Evolutionary conservation across 2,888 invertebrate genomes (phyloP).

Genomic region (Mimas tiliae): DNA sequence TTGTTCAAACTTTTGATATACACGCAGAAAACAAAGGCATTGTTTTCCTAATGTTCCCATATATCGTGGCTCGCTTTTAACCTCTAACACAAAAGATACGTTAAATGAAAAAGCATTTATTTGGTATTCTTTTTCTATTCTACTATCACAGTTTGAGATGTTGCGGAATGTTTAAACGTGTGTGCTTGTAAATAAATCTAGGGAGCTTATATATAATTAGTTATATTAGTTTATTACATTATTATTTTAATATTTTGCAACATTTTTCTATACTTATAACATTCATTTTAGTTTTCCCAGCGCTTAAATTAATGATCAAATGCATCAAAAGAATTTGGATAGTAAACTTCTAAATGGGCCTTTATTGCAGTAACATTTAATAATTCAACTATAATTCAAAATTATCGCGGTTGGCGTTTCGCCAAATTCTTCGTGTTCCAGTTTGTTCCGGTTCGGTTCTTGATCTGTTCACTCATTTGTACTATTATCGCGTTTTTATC

Average conservation of each 20-base stretch:
- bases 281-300: neutral
- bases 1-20: constrained; percentile 57
- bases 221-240: no score
- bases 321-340: constrained; percentile 9
- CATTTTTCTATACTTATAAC: constrained; percentile 9
- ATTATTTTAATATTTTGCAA: no score
- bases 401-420: constrained; percentile 2
- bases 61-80: constrained; percentile 67
- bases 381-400: constrained; percentile 15
- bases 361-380: constrained; percentile 20
- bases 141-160: constrained; percentile 48
- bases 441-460: constrained; percentile 22
- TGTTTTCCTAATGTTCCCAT: constrained; percentile 73
- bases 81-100: constrained; percentile 61
- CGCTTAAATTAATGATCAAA: constrained; percentile 1
- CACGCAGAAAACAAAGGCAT: constrained; percentile 59
- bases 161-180: constrained; percentile 25
- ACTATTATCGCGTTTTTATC: constrained; percentile 7
- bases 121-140: constrained; percentile 59
- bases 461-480: constrained; percentile 21
- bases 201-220: no score
- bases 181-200: neutral
- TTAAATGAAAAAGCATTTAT: constrained; percentile 73
- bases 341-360: neutral
- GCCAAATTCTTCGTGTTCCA: constrained; percentile 20